Conservation (phyloP, 2,113 vertebrate genomes). For the Fulica atra region DNA sequence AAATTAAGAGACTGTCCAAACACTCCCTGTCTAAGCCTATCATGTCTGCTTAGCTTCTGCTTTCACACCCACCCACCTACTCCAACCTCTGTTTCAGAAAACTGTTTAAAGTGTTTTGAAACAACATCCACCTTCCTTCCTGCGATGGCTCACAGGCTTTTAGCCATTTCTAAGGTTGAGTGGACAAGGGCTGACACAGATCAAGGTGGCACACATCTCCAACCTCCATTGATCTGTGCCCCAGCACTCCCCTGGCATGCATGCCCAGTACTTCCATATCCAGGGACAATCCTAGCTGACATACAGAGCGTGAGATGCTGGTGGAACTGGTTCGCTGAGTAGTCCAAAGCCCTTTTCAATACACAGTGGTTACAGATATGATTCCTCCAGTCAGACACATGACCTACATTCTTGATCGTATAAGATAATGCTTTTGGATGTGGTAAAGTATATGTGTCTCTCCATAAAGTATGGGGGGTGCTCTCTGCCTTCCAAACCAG, state of each 20-base stretch:
- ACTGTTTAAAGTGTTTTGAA: neutral
- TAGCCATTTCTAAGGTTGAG: neutral
- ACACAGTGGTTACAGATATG: neutral
- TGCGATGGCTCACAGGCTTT: neutral
- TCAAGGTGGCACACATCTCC: neutral
- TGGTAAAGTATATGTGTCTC: neutral
- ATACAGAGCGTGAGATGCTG: neutral
- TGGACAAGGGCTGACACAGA: neutral
- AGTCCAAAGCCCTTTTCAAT: neutral
- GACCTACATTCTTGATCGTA: neutral
- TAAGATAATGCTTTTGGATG: neutral
- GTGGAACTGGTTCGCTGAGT: neutral
- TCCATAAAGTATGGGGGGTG: too few relatives aligned
- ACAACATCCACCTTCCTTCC: neutral
- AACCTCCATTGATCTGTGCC: accelerated
- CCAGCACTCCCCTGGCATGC: neutral
- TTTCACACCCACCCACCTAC: neutral
- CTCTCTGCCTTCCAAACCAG: neutral
- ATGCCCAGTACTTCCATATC: neutral
- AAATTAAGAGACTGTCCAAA: neutral
- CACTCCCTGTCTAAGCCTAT: neutral
- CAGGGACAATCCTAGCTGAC: neutral
- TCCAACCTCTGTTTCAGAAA: neutral
- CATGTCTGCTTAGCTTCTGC: neutral
- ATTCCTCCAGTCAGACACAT: neutral